Conservation (phyloP, 1,140 invertebrate genomes). For the Hermetia illucens region DNA sequence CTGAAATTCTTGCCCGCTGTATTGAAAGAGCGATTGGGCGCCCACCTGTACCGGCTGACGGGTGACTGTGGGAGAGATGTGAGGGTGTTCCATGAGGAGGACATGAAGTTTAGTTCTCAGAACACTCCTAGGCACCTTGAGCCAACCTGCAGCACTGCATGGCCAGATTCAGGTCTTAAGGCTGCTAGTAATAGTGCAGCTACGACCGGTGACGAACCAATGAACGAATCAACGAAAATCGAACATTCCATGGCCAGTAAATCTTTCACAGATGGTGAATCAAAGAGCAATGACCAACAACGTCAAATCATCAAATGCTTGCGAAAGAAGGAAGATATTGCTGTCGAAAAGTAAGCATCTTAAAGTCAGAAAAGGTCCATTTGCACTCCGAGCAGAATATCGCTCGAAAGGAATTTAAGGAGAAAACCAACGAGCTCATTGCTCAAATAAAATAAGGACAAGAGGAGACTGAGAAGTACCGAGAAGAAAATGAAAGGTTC, state of each 20-base stretch:
- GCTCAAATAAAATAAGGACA: conserved; percentile 39
- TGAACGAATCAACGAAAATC: conserved; percentile 34
- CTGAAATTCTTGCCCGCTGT: too few relatives aligned
- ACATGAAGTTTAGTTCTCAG: too few relatives aligned
- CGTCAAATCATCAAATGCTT: conserved; percentile 79
- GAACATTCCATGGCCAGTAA: conserved; percentile 41
- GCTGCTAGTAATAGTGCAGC: conserved; percentile 31
- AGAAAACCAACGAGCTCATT: conserved; percentile 45
- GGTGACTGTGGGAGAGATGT: too few relatives aligned
- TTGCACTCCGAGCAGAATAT: conserved; percentile 57
- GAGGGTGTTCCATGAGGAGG: too few relatives aligned
- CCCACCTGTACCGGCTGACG: too few relatives aligned
- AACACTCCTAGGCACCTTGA: too few relatives aligned
- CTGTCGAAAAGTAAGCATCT: conserved; percentile 68
- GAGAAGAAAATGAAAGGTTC: conserved; percentile 53
- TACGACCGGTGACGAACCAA: conserved; percentile 17
- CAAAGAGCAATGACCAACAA: conserved; percentile 62
- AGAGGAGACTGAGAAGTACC: conserved; percentile 47
- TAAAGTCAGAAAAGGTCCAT: conserved; percentile 64
- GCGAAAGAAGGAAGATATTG: conserved; percentile 78
- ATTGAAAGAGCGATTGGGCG: too few relatives aligned
- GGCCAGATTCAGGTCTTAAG: conserved; percentile 74
- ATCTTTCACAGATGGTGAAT: conserved; percentile 47
- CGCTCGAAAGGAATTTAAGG: conserved; percentile 41
- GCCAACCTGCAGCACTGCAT: conserved; percentile 53